Conservation (phyloP, 2,888 invertebrate species). For the Latrodectus elegans region DNA sequence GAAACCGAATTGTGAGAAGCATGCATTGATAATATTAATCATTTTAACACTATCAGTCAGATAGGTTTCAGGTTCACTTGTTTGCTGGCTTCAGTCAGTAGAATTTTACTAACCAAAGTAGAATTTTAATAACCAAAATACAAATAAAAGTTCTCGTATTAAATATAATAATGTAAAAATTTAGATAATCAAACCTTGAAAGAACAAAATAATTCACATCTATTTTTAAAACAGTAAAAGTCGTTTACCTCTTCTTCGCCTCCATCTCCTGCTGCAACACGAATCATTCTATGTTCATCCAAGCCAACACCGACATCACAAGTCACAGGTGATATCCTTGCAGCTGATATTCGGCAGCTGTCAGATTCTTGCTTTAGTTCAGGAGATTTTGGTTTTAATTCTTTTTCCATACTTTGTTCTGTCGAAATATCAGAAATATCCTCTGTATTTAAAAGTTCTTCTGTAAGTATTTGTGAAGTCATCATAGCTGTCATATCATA, state of each 20-base stretch:
- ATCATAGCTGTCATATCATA: constrained; percentile 60
- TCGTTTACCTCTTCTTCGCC: constrained; percentile 60
- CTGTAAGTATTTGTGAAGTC: constrained; percentile 57
- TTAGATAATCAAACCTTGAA: too few species aligned
- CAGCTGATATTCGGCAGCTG: constrained; percentile 38
- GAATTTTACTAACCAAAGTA: too few species aligned
- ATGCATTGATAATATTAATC: too few species aligned
- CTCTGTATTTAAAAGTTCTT: constrained; percentile 19
- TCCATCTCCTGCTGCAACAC: constrained; percentile 57
- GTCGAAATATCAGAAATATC: neutral
- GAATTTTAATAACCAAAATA: too few species aligned
- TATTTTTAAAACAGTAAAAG: neutral
- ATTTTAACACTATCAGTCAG: too few species aligned
- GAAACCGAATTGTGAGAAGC: too few species aligned
- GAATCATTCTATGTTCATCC: constrained; percentile 43
- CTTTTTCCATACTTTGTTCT: too few species aligned
- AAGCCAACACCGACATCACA: constrained; percentile 62
- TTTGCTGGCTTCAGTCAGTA: too few species aligned
- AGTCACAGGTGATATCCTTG: constrained; percentile 27
- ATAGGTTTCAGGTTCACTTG: too few species aligned
- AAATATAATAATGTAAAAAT: too few species aligned
- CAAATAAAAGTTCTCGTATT: too few species aligned
- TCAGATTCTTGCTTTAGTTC: neutral
- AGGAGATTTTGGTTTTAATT: neutral
- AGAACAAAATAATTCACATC: too few species aligned